Base-by-base conservation (phyloP, 2,888 invertebrate species). In the Mesochorus sp. region DNA sequence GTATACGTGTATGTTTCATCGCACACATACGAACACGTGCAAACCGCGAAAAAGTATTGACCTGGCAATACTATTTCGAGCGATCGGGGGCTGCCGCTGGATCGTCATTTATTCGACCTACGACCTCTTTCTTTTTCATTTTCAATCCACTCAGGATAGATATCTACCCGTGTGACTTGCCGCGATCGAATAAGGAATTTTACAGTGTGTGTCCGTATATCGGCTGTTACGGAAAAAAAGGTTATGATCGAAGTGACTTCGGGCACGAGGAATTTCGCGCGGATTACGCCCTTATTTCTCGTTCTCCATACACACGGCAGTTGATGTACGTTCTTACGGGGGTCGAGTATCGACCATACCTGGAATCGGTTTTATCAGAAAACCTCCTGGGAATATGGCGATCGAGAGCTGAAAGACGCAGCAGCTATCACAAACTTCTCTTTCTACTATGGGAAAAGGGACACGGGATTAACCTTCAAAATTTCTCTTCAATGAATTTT, bases 121-220 rank as follows among this genome's bases (percentile, higher is more conserved):
- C 44, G 59, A 67, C 76, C 76, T 79, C 81, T 81, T 81, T 83
- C 84, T 86, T 71, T 61, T 71, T 85, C 84, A 86, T 87, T 88
- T 87, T 87, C 87, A 89, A 88, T 89, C 86, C 88, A 87, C 88
- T 86, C 85, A 86, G 83, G 77, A 42, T 70, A 53, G 34, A 57
- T 39, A 67, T 53, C 55, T n/a, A n/a, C 67, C 62, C 28, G 51
- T 73, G 34, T 24, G 62, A 76, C 76, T 47, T 42, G 26, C 5
- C 1, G 34, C 71, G 61, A 71, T 28, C 31, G 71, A 61, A 61
- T 28, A 57, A 47, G 47, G 26, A 76, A 55, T 55, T 66, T 66
- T 59, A 62, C 53, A 72, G 71, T 24, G 17, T n/a, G n/a, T n/a
- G n/a, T 47, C 62, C 14, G 24, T 53, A 34, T 24, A 39, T 24